Conservation (phyloP, 2,113 vertebrate genomes). For the Brachirus orientalis region DNA sequence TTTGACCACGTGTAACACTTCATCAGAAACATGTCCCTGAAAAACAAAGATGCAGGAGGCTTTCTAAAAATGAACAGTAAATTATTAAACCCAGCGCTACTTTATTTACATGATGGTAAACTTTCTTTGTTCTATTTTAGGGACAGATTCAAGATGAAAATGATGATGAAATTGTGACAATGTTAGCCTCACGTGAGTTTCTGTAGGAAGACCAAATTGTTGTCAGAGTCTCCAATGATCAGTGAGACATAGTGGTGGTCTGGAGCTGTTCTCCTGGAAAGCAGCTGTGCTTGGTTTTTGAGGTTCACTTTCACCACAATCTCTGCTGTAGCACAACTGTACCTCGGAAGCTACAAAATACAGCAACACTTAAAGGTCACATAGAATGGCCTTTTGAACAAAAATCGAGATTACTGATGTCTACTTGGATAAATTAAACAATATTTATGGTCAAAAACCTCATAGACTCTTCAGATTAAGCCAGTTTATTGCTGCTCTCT, state of each 20-base stretch:
- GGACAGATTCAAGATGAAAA: no score
- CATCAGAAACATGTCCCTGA: constrained; percentile 88
- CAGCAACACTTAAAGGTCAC: constrained; percentile 11
- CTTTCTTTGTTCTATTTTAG: no score
- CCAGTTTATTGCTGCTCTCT: no score
- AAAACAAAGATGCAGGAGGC: constrained; percentile 35
- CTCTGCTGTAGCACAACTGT: constrained; percentile 85
- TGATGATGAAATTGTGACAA: no score
- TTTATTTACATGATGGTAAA: background rate
- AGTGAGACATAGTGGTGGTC: constrained; percentile 88
- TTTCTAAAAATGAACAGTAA: background rate
- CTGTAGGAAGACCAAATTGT: constrained; percentile 89
- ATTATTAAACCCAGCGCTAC: no score
- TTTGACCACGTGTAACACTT: constrained; percentile 90
- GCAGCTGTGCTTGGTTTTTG: constrained; percentile 89
- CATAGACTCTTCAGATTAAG: no score
- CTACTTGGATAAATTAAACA: no score
- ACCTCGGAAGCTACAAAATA: constrained; percentile 86
- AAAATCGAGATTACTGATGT: no score
- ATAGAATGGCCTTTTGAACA: no score
- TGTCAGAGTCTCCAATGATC: constrained; percentile 91
- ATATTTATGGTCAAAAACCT: no score
- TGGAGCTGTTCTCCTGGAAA: constrained; percentile 88
- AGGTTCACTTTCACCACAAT: constrained; percentile 87
- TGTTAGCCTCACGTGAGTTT: constrained; percentile 82